Evolutionary conservation across 2,113 vertebrate genomes (phyloP).

Genomic region (Prinia subflava): DNA sequence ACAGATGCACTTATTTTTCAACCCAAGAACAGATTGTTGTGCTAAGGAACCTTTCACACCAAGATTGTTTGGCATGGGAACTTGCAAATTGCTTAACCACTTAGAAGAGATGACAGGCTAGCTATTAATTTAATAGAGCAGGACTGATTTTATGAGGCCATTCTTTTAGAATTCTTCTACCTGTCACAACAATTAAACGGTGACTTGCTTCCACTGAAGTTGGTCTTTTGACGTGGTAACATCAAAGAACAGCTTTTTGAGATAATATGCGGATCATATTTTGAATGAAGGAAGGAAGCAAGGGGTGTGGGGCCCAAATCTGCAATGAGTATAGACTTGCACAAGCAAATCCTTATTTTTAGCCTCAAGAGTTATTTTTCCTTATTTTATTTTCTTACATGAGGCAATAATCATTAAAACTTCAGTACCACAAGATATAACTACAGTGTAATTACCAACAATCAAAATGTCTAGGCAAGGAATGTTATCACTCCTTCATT

Average conservation of each 20-base stretch:
- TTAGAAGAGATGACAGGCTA: no score
- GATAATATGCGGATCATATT: background rate
- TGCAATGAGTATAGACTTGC: background rate
- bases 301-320: rapidly evolving
- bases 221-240: background rate
- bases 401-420: background rate
- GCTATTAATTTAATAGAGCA: no score
- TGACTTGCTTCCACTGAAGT: background rate
- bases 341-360: background rate
- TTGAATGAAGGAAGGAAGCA: background rate
- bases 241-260: background rate
- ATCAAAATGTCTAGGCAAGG: background rate
- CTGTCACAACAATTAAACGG: background rate
- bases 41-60: no score
- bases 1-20: no score
- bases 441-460: background rate
- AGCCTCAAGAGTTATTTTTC: background rate
- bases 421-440: background rate
- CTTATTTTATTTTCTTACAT: background rate
- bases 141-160: no score
- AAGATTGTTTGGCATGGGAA: no score
- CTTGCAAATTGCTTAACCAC: no score
- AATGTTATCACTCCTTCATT: background rate
- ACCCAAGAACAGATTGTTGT: no score
- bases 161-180: no score